These are phyloP conservation scores for Drosophila mimica DNA, from an alignment of 2,888 invertebrate genomes.

Conservation along the genomic window DNA sequence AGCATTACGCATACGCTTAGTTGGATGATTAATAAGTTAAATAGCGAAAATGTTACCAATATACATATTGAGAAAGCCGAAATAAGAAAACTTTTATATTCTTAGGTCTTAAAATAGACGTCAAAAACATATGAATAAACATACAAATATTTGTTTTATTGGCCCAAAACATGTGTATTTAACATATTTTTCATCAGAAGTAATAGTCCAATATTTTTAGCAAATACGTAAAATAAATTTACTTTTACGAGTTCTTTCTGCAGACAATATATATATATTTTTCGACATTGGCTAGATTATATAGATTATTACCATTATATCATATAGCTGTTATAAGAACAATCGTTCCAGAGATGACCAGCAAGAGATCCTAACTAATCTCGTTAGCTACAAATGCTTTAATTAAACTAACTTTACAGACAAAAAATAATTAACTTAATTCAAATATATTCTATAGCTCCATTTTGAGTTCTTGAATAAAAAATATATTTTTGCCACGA, in stretches of 20 bases:
- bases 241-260: background rate
- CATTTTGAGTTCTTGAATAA: background rate
- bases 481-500: background rate
- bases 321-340: no score
- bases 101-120: background rate
- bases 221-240: no score
- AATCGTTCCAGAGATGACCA: background rate
- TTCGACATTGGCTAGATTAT: no score
- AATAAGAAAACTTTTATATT: background rate
- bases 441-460: background rate
- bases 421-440: background rate
- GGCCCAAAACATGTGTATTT: background rate
- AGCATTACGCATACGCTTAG: conserved; percentile 41
- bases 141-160: background rate
- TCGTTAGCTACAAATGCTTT: background rate
- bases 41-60: conserved; percentile 1
- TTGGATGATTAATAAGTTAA: conserved; percentile 28
- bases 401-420: background rate
- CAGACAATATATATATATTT: background rate
- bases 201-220: background rate
- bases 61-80: background rate
- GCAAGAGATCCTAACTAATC: background rate
- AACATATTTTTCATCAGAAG: background rate
- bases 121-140: background rate
- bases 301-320: no score